A percentile compares a stretch with the other conserved stretches of the same genome.
phyloP scores from a whole-genome alignment of 2,797 vertebrate genomes.

The Pseudochirops cupreus region DNA sequence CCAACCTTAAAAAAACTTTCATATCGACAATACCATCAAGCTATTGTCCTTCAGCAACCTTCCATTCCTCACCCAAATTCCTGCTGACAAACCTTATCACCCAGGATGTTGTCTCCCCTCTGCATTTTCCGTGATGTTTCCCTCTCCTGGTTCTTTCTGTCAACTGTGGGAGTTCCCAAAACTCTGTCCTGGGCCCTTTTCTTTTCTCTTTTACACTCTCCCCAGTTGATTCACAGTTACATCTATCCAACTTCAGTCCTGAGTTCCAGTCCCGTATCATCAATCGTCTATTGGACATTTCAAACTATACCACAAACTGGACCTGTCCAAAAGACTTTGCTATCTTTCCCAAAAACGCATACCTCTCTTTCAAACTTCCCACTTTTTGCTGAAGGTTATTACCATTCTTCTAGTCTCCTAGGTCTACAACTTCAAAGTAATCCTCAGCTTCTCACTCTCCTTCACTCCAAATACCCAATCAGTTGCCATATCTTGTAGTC shows the following conservation, averaged over 20 bases:
- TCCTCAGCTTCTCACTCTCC: not conserved
- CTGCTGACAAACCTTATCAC: not conserved
- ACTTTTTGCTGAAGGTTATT: not conserved
- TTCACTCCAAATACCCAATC: not conserved
- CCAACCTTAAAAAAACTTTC: not conserved
- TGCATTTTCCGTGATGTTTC: not conserved
- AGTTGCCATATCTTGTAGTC: not conserved
- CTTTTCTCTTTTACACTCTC: not conserved
- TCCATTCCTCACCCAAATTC: not conserved
- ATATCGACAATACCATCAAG: not conserved
- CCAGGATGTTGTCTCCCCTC: not conserved
- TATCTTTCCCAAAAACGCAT: not conserved
- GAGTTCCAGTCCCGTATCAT: not conserved
- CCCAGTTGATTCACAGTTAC: not conserved
- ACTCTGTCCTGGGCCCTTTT: not conserved
- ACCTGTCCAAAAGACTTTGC: not conserved
- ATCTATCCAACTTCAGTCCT: not conserved
- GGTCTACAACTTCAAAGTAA: not conserved
- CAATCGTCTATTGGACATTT: not conserved
- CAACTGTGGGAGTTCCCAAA: not conserved
- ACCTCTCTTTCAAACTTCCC: not conserved
- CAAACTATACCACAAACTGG: not conserved
- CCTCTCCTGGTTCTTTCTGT: not conserved
- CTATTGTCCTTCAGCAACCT: not conserved
- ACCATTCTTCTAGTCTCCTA: not conserved